These are phyloP conservation scores for Leucania comma DNA, from an alignment of 2,888 invertebrate genomes.

Conservation along the genomic window DNA sequence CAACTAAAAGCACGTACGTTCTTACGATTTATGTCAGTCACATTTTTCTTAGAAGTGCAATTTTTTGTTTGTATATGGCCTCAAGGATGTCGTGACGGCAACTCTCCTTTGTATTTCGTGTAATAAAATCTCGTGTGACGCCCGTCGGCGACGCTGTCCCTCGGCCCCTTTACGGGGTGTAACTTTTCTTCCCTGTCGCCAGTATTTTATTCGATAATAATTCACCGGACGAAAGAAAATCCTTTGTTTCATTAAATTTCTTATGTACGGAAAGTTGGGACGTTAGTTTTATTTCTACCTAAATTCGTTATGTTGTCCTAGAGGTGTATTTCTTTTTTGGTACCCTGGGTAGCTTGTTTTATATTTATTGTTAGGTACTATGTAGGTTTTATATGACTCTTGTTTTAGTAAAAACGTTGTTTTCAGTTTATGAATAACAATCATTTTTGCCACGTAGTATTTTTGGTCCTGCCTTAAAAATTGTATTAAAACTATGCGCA, in stretches of 20 bases:
- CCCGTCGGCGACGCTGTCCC: constrained; percentile 72
- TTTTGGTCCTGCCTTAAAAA: background rate
- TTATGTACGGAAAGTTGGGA: constrained; percentile 60
- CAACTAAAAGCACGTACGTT: constrained; percentile 39
- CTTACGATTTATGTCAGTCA: constrained; percentile 46
- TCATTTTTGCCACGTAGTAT: background rate
- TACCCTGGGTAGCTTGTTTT: constrained; percentile 20
- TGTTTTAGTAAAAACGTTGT: background rate
- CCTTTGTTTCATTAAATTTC: constrained; percentile 83
- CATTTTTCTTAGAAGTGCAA: constrained; percentile 71
- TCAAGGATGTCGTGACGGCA: constrained; percentile 76
- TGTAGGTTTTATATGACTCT: background rate
- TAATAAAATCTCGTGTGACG: constrained; percentile 86
- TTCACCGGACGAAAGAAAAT: constrained; percentile 77
- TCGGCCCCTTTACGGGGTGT: constrained; percentile 82
- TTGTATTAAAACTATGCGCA: background rate
- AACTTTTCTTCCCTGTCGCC: constrained; percentile 85
- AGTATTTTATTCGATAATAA: constrained; percentile 85
- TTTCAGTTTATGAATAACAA: background rate
- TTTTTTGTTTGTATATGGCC: constrained; percentile 76
- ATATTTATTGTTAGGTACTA: constrained; percentile 28
- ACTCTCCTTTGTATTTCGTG: constrained; percentile 78
- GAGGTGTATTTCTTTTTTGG: constrained; percentile 34
- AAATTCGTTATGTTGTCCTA: constrained; percentile 47
- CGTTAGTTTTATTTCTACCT: constrained; percentile 71